Percentiles rank a stretch among this genome's conserved stretches.
Evolutionary conservation across 2,797 vertebrate genomes (phyloP).

Genomic region (Scyliorhinus canicula): DNA sequence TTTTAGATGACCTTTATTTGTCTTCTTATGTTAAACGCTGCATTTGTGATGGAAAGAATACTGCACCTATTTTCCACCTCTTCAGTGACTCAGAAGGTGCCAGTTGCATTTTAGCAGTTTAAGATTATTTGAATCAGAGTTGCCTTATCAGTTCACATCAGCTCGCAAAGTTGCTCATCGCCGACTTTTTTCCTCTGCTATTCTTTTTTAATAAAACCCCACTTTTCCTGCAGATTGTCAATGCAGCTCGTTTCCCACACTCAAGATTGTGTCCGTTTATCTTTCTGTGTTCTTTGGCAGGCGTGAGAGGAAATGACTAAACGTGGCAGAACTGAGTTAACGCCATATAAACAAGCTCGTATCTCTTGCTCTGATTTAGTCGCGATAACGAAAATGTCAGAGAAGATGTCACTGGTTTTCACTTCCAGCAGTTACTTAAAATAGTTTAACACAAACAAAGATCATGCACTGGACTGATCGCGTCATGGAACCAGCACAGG

Average conservation of each 20-base stretch:
- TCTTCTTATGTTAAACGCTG: background rate
- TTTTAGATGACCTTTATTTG: background rate
- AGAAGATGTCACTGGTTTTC: conserved; percentile 43
- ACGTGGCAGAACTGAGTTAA: conserved; percentile 56
- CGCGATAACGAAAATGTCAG: conserved; percentile 57
- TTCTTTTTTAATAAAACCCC: conserved; percentile 47
- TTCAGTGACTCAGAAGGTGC: conserved; percentile 14
- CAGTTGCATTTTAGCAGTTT: background rate
- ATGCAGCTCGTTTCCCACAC: conserved; percentile 73
- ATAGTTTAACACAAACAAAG: conserved; percentile 40
- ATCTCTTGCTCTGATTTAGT: conserved; percentile 56
- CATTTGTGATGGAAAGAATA: conserved; percentile 3
- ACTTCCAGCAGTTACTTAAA: conserved; percentile 36
- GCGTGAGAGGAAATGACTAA: conserved; percentile 74
- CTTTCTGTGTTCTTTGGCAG: conserved; percentile 81
- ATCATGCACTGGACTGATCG: conserved; percentile 44
- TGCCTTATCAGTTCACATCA: conserved; percentile 15
- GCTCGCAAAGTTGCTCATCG: conserved; percentile 12
- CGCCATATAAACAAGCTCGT: conserved; percentile 56
- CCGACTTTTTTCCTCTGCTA: conserved; percentile 43
- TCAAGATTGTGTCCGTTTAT: conserved; percentile 61
- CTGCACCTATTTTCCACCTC: background rate
- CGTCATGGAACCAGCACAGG: conserved; percentile 57
- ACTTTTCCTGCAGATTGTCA: conserved; percentile 57
- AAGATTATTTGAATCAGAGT: background rate